phyloP scores from a whole-genome alignment of 2,113 vertebrate genomes.

The Elephantulus edwardii region DNA sequence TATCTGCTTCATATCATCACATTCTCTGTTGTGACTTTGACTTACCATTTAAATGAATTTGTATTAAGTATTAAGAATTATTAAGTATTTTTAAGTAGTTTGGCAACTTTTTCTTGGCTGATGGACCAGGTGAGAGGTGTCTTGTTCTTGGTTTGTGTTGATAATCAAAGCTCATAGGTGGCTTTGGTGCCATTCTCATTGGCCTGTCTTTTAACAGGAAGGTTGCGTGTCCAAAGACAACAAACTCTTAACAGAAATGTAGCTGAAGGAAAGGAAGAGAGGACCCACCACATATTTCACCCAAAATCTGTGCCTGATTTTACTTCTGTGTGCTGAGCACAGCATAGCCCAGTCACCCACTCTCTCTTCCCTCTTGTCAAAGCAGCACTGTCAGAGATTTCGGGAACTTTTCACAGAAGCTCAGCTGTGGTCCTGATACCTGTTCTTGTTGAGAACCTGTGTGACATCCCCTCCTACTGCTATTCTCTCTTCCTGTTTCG shows the following conservation, averaged over 20 bases:
- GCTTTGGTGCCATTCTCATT: no score
- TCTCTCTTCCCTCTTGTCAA: neutral
- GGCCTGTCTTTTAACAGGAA: neutral
- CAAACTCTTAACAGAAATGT: neutral
- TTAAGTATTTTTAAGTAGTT: neutral
- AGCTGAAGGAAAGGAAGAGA: neutral
- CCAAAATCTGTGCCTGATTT: neutral
- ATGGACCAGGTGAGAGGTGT: no score
- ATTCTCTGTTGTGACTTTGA: neutral
- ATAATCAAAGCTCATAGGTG: neutral
- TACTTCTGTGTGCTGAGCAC: neutral
- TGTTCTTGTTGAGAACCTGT: no score
- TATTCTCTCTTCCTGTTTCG: neutral
- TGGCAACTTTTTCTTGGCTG: no score
- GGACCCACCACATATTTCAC: neutral
- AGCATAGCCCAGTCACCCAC: neutral
- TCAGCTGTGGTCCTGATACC: neutral
- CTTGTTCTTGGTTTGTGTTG: accelerated
- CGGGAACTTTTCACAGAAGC: neutral
- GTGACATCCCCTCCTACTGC: neutral
- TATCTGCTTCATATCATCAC: neutral
- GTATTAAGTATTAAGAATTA: no score
- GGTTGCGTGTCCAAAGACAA: neutral
- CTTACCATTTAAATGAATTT: neutral
- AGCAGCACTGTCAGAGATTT: neutral